These are phyloP conservation scores for Agrilus biguttatus DNA, from an alignment of 2,888 invertebrate species.

Conservation along the genomic window DNA sequence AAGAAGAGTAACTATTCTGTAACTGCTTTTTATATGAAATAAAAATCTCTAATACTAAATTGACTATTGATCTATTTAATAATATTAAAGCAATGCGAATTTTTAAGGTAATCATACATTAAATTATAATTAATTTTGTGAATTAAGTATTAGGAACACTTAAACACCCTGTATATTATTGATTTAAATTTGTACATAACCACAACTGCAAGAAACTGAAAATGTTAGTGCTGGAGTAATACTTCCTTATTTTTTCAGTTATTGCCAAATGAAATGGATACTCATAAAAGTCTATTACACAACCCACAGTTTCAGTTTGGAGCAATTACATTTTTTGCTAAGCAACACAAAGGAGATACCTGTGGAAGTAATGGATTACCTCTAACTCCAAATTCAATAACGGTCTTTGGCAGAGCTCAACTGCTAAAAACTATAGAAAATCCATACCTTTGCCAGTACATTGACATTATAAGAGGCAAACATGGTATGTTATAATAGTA, in stretches of 20 bases:
- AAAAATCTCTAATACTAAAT: background rate
- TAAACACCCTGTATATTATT: background rate
- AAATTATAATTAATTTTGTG: no score
- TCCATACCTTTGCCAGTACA: constrained; percentile 72
- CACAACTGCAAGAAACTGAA: background rate
- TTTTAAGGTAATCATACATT: no score
- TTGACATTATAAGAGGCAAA: constrained; percentile 85
- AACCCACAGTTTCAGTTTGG: constrained; percentile 49
- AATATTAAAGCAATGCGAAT: no score
- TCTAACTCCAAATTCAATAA: constrained; percentile 89
- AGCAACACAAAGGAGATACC: constrained; percentile 74
- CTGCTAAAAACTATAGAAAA: constrained; percentile 64
- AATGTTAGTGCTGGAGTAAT: background rate
- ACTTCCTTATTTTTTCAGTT: background rate
- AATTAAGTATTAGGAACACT: no score
- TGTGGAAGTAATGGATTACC: constrained; percentile 95
- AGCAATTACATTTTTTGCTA: constrained; percentile 85
- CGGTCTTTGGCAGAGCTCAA: constrained; percentile 82
- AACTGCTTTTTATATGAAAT: no score
- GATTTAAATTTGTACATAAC: background rate
- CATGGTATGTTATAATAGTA: constrained; percentile 55
- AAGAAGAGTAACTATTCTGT: background rate
- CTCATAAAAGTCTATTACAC: constrained; percentile 22
- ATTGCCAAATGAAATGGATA: no score
- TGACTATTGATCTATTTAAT: background rate